Conservation (phyloP, 2,797 vertebrate species). For the Leptatherina wallacei region DNA sequence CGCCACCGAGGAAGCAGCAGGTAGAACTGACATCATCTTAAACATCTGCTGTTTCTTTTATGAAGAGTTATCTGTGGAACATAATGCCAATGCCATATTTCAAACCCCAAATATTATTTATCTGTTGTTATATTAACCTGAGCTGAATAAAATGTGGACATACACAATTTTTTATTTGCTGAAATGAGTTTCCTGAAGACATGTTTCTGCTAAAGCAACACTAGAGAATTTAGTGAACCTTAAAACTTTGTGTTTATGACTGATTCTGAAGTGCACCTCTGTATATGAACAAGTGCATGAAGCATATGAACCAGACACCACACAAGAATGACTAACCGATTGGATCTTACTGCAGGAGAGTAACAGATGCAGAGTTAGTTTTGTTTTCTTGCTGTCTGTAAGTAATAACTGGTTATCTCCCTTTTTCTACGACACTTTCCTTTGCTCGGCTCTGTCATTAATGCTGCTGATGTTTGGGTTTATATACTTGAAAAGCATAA, state of each 20-base stretch:
- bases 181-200: not conserved
- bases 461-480: not conserved
- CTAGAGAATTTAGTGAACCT: not conserved
- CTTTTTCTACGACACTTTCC: not conserved
- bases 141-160: not conserved
- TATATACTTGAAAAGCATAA: not conserved
- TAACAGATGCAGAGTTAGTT: not conserved
- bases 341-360: not conserved
- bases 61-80: not conserved
- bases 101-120: not conserved
- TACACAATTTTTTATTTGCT: not conserved
- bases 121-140: not conserved
- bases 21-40: constrained; percentile 44
- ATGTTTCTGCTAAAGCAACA: not conserved
- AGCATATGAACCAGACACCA: not conserved
- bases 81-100: not conserved
- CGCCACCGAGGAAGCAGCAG: constrained; percentile 91
- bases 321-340: not conserved
- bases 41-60: not conserved
- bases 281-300: not conserved
- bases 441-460: not conserved
- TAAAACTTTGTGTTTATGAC: too few relatives aligned
- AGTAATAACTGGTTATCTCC: not conserved
- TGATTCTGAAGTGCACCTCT: not conserved
- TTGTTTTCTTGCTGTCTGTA: not conserved